These are phyloP conservation scores for Manis pentadactyla DNA, from an alignment of 2,797 vertebrate species.

Conservation along the genomic window DNA sequence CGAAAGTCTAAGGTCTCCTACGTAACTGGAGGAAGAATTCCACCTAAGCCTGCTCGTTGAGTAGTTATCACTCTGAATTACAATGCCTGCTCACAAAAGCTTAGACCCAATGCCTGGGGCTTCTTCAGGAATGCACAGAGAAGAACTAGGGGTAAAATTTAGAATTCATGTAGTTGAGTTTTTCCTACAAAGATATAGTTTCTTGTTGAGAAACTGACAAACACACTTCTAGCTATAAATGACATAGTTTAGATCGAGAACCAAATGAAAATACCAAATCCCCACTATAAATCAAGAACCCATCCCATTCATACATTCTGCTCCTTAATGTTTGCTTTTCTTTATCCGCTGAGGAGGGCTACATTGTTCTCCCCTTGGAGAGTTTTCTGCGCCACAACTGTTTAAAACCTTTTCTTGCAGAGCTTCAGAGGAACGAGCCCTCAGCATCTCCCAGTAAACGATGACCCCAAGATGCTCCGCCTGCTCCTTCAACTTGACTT, in stretches of 20 bases:
- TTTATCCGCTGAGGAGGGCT: not conserved
- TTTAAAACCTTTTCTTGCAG: not conserved
- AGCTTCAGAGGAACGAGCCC: not conserved
- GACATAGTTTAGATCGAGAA: not conserved
- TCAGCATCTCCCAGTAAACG: not conserved
- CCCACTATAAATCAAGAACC: constrained; percentile 35
- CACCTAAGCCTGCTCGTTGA: not conserved
- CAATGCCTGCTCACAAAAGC: constrained; percentile 18
- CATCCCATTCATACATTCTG: not conserved
- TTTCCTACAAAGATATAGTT: constrained; percentile 18
- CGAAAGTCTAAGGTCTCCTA: not conserved
- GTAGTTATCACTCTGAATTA: constrained; percentile 2
- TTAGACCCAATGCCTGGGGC: not conserved
- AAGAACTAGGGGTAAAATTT: not conserved
- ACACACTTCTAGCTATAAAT: constrained; percentile 36
- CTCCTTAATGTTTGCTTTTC: constrained; percentile 26
- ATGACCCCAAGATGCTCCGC: not conserved
- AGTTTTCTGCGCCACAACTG: not conserved
- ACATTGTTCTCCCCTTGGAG: not conserved
- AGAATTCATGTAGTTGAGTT: constrained; percentile 21
- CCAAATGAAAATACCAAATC: constrained; percentile 4
- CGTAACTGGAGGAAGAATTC: constrained; percentile 4
- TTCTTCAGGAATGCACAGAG: not conserved
- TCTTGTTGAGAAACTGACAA: not conserved
- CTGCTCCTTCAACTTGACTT: constrained; percentile 39